phyloP scores from a whole-genome alignment of 2,797 vertebrate species.

The Syngnathus rostellatus region DNA sequence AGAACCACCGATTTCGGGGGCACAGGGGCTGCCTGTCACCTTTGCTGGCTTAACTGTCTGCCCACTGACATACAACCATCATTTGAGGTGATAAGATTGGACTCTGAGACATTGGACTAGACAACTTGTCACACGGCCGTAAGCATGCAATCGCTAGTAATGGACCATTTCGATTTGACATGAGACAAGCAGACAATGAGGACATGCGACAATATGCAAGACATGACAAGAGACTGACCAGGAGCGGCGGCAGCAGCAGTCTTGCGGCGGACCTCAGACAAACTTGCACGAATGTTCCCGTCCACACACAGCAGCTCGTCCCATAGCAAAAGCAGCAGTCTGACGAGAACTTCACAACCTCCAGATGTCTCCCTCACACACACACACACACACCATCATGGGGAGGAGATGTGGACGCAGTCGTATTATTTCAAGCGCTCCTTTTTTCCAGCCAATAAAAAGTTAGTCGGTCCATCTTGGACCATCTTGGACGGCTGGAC shows the following conservation, averaged over 20 bases:
- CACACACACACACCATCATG: not conserved
- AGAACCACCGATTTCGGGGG: no score
- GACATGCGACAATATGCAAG: not conserved
- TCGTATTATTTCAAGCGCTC: constrained; percentile 1
- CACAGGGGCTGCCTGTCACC: no score
- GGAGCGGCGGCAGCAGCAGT: no score
- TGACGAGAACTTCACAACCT: not conserved
- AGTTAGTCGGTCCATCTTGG: not conserved
- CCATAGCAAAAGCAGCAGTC: not conserved
- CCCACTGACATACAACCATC: no score
- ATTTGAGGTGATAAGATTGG: no score
- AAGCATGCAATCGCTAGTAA: not conserved
- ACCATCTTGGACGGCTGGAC: not conserved
- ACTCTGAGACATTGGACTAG: no score
- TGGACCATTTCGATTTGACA: not conserved
- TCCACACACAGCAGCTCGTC: not conserved
- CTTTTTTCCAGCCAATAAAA: constrained; percentile 1
- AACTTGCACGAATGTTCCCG: not conserved
- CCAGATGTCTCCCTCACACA: not conserved
- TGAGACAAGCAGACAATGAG: not conserved
- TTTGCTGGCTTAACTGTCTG: no score
- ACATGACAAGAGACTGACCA: not conserved
- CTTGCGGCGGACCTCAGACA: not conserved
- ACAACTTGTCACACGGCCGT: no score
- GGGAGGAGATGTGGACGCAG: not conserved